Percentiles rank a stretch among this genome's conserved stretches.
These are phyloP conservation scores for Anguilla obscura DNA, from an alignment of 2,797 vertebrate species.

Conservation along the genomic window DNA sequence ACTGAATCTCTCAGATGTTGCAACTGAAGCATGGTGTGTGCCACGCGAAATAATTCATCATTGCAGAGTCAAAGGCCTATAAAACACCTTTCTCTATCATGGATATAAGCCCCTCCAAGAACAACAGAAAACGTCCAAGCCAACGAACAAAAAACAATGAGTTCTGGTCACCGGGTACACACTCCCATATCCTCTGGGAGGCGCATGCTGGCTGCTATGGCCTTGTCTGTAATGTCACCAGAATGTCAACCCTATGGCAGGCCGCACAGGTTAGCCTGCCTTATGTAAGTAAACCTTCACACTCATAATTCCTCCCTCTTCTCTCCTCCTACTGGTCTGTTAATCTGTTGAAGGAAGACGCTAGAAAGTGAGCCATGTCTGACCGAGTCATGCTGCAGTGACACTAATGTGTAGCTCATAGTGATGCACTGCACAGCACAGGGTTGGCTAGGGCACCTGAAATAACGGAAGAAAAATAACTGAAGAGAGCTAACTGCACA, in stretches of 20 bases:
- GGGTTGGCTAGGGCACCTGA: no score
- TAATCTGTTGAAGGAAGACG: neutral
- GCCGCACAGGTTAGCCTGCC: neutral
- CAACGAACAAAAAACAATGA: neutral
- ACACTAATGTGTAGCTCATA: neutral
- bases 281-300: neutral
- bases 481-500: neutral
- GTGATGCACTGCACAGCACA: neutral
- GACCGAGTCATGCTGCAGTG: neutral
- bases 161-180: neutral
- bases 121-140: neutral
- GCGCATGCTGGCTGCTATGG: neutral
- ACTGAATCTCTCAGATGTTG: neutral
- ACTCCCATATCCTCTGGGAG: conserved; percentile 4
- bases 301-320: neutral
- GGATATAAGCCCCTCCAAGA: neutral
- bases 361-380: neutral
- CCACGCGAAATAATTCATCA: neutral
- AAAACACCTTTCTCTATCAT: neutral
- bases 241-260: neutral
- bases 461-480: neutral
- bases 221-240: neutral
- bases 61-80: neutral
- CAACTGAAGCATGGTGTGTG: neutral
- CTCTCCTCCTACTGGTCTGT: neutral